Conservation (phyloP, 2,797 vertebrate species). For the Capromys pilorides region DNA sequence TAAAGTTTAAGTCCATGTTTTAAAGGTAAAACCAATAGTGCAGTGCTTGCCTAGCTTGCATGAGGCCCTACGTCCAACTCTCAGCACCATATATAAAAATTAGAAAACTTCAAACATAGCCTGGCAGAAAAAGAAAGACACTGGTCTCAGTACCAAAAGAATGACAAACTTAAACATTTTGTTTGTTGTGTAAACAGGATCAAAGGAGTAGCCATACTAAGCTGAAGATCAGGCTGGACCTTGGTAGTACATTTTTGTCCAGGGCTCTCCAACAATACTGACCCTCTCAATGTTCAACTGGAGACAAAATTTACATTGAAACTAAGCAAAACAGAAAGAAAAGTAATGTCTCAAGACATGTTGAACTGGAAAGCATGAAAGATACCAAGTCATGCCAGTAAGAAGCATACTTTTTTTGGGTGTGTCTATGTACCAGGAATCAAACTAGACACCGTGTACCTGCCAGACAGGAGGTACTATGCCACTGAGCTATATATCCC, state of each 20-base stretch:
- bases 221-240: not conserved
- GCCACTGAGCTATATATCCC: too few species aligned
- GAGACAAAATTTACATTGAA: conserved; percentile 46
- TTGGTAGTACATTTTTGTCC: not conserved
- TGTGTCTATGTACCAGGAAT: too few species aligned
- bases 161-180: conserved; percentile 12
- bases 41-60: not conserved
- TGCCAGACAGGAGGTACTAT: too few species aligned
- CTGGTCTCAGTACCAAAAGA: conserved; percentile 5
- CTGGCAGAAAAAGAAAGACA: not conserved
- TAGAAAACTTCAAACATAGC: not conserved
- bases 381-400: conserved; percentile 12
- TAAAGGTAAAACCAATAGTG: not conserved
- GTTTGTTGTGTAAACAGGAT: not conserved
- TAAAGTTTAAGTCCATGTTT: not conserved
- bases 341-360: conserved; percentile 20
- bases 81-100: not conserved
- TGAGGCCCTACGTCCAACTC: not conserved
- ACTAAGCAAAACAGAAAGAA: conserved; percentile 48
- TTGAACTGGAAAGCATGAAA: conserved; percentile 52
- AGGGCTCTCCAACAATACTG: not conserved
- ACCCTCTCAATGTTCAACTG: conserved; percentile 19
- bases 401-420: not conserved
- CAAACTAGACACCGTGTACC: too few species aligned
- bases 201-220: not conserved